A percentile compares a stretch with the other conserved stretches of the same genome.
phyloP scores from a whole-genome alignment of 2,888 invertebrate species.

The Lithophane ornitopus region DNA sequence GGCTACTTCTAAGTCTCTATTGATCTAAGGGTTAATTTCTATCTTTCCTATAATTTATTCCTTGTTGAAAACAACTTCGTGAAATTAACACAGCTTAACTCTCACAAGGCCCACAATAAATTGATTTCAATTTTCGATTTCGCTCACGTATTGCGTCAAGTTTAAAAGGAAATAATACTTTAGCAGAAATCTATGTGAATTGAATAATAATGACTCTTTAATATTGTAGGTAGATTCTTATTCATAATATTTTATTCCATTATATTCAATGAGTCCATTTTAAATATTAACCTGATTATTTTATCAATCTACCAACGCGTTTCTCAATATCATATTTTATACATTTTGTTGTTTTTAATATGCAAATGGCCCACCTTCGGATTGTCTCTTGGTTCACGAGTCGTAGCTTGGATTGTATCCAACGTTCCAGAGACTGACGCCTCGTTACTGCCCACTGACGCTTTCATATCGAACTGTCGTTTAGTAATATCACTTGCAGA shows the following conservation, averaged over 20 bases:
- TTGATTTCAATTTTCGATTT: slow-evolving; percentile 37
- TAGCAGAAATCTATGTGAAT: slow-evolving; percentile 15
- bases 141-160: slow-evolving; percentile 35
- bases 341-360: slow-evolving; percentile 42
- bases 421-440: slow-evolving; percentile 54
- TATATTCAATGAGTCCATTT: neutral
- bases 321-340: slow-evolving; percentile 26
- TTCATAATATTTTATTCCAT: too few relatives aligned
- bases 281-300: neutral
- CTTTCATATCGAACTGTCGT: slow-evolving; percentile 53
- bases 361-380: slow-evolving; percentile 31
- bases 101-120: slow-evolving; percentile 9
- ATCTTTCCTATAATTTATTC: neutral
- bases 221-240: neutral
- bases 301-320: neutral
- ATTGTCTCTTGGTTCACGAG: slow-evolving; percentile 50
- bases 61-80: too few relatives aligned
- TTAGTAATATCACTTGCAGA: slow-evolving; percentile 50
- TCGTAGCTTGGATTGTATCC: slow-evolving; percentile 60
- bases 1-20: neutral
- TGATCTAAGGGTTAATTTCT: neutral
- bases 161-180: slow-evolving; percentile 32
- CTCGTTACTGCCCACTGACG: slow-evolving; percentile 46
- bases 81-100: neutral
- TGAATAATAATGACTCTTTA: slow-evolving; percentile 29